A percentile compares a stretch with the other conserved stretches of the same genome.
These are phyloP conservation scores for Andrena haemorrhoa DNA, from an alignment of 2,888 invertebrate genomes.

Conservation along the genomic window DNA sequence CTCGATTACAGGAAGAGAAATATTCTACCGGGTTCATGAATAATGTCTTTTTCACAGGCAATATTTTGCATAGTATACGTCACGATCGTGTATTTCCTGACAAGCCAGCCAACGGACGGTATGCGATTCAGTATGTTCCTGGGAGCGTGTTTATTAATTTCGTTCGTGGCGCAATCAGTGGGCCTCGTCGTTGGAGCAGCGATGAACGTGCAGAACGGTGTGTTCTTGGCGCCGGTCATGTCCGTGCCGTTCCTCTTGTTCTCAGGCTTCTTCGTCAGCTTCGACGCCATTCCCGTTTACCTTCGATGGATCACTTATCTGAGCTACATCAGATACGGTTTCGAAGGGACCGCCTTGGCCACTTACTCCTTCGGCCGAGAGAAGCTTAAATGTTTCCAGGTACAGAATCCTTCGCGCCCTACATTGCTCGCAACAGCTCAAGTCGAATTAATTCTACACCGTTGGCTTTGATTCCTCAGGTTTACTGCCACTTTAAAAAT, in stretches of 20 bases:
- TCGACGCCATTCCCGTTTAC: constrained; percentile 97
- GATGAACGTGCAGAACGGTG: constrained; percentile 97
- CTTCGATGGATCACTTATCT: constrained; percentile 98
- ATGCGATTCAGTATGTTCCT: constrained; percentile 95
- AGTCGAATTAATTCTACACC: not conserved
- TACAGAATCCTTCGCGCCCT: constrained; percentile 70
- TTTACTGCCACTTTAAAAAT: constrained; percentile 94
- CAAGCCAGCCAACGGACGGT: constrained; percentile 95
- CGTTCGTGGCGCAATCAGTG: constrained; percentile 97
- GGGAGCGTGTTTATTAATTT: constrained; percentile 94
- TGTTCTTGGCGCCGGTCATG: constrained; percentile 98
- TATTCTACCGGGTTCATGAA: not conserved
- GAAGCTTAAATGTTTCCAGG: constrained; percentile 92
- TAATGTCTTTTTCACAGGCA: constrained; percentile 88
- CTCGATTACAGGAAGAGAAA: not conserved
- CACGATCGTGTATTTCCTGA: constrained; percentile 96
- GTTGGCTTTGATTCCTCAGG: constrained; percentile 83
- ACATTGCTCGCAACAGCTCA: not conserved
- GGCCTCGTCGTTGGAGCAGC: constrained; percentile 98
- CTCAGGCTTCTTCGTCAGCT: constrained; percentile 98
- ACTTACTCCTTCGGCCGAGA: constrained; percentile 95
- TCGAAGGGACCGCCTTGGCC: constrained; percentile 96
- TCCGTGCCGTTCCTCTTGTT: constrained; percentile 97
- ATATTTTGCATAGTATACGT: constrained; percentile 97
- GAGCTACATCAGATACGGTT: constrained; percentile 97